Evolutionary conservation across 1,140 invertebrate species (phyloP).

Genomic region (Calephelis virginiensis): DNA sequence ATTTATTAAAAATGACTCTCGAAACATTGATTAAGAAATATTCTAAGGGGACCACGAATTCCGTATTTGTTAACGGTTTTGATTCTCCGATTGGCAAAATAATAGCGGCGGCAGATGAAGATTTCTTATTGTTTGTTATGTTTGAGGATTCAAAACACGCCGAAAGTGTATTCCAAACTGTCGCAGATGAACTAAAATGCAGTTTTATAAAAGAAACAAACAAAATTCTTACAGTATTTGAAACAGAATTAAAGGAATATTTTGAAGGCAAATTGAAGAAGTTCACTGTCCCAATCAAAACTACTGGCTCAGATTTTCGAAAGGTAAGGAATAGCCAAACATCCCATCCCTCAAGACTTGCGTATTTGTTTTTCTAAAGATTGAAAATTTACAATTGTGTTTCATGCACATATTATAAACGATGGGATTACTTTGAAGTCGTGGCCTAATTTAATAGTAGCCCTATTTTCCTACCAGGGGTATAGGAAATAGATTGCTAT

Average conservation of each 20-base stretch:
- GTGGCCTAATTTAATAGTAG: too few relatives aligned
- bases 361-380: too few relatives aligned
- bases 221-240: conserved; percentile 44
- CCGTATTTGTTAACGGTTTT: conserved; percentile 35
- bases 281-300: conserved; percentile 55
- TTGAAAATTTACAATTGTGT: too few relatives aligned
- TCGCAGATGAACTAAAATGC: conserved; percentile 45
- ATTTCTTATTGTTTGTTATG: conserved; percentile 47
- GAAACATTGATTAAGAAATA: conserved; percentile 41
- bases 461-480: too few relatives aligned
- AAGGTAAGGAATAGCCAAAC: conserved; percentile 40
- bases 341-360: too few relatives aligned
- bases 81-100: conserved; percentile 50
- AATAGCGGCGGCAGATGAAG: conserved; percentile 51
- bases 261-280: conserved; percentile 52
- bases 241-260: conserved; percentile 50
- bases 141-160: conserved; percentile 60
- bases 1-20: conserved; percentile 33
- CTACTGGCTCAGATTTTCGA: conserved; percentile 61
- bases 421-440: too few relatives aligned
- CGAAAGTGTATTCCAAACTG: conserved; percentile 43
- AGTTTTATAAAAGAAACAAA: conserved; percentile 45
- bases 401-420: too few relatives aligned
- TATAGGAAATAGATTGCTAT: too few relatives aligned
- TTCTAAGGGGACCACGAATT: conserved; percentile 31